A percentile compares a stretch with the other conserved stretches of the same genome.
phyloP scores from a whole-genome alignment of 37 sponge, comb jelly and placozoan species.

The Beroe ovata region DNA sequence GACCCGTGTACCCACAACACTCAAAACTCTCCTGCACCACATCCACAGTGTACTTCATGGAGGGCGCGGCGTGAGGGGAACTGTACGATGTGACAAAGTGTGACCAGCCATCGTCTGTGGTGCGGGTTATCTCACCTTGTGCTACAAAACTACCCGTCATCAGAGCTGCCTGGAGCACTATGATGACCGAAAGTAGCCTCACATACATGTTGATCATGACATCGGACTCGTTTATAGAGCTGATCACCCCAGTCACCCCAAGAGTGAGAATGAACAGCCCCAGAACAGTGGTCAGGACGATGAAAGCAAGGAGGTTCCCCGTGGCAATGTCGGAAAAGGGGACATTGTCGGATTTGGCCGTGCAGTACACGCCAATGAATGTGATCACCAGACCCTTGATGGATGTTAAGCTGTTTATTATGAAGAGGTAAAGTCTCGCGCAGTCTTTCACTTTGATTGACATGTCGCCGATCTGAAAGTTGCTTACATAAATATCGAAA shows the following conservation, averaged over 20 bases:
- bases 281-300: background rate
- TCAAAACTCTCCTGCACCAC: background rate
- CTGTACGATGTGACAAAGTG: background rate
- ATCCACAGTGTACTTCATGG: conserved; percentile 4
- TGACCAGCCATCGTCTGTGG: background rate
- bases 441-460: background rate
- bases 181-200: background rate
- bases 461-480: background rate
- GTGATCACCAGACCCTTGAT: conserved; percentile 8
- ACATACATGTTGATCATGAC: conserved; percentile 3
- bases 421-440: background rate
- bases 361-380: conserved; percentile 9
- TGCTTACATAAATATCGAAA: background rate
- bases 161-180: background rate
- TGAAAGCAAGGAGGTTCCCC: conserved; percentile 11
- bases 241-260: background rate
- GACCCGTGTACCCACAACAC: conserved; percentile 23
- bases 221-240: conserved; percentile 31
- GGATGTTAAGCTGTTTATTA: background rate
- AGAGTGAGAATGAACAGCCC: conserved; percentile 10
- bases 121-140: background rate
- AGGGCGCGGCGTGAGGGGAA: background rate
- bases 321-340: conserved; percentile 10
- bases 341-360: background rate
- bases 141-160: background rate